phyloP scores from a whole-genome alignment of 2,113 vertebrate genomes.

The Aspidoscelis tigris region DNA sequence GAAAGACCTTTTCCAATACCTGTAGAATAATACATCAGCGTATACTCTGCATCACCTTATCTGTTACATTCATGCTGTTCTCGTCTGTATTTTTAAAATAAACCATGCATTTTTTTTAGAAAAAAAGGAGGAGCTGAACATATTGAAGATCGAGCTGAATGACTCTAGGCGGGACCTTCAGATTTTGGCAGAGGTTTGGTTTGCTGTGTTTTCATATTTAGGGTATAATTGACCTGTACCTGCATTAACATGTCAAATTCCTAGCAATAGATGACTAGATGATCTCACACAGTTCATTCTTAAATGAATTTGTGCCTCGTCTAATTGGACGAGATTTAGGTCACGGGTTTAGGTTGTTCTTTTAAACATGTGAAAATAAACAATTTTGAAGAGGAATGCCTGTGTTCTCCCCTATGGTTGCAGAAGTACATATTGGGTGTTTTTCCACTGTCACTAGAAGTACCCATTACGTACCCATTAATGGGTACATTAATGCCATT shows the following conservation, averaged over 20 bases:
- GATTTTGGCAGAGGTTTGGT: constrained; percentile 74
- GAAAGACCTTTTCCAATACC: not conserved
- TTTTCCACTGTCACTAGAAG: too few relatives aligned
- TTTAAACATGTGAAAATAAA: too few relatives aligned
- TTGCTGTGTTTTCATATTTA: fast-evolving
- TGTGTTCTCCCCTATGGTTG: too few relatives aligned
- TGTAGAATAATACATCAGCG: fast-evolving
- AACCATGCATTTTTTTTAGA: constrained; percentile 59
- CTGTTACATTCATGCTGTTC: too few relatives aligned
- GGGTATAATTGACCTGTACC: not conserved
- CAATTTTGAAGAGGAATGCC: too few relatives aligned
- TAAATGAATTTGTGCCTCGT: not conserved
- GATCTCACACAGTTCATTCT: not conserved
- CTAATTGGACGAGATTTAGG: not conserved
- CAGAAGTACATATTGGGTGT: too few relatives aligned
- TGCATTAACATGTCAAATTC: fast-evolving
- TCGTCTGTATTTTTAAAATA: not conserved
- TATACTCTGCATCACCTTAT: not conserved
- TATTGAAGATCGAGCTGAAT: constrained; percentile 69
- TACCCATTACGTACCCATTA: too few relatives aligned
- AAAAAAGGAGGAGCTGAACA: constrained; percentile 73
- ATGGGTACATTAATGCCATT: too few relatives aligned
- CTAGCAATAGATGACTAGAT: not conserved
- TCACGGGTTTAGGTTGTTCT: too few relatives aligned
- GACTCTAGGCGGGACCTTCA: constrained; percentile 72